Conservation (phyloP, 1,140 invertebrate genomes). For the Drosophila asahinai region DNA sequence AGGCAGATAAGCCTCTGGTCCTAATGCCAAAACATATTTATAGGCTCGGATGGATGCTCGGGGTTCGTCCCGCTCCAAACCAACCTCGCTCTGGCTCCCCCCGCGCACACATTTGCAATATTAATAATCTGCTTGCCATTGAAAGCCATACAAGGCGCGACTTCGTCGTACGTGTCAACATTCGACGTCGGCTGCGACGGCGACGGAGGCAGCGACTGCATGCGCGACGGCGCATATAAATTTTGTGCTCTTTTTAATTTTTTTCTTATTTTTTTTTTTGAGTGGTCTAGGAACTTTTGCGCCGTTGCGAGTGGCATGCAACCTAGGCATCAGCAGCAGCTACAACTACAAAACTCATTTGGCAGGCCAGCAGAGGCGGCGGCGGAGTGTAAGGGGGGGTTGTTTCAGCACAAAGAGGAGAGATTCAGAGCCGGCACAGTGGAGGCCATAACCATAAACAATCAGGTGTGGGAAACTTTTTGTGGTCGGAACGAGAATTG, state of each 20-base stretch:
- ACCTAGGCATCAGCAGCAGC: constrained; percentile 46
- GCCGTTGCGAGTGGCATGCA: constrained; percentile 76
- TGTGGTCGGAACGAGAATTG: constrained; percentile 20
- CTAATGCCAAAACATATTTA: constrained; percentile 76
- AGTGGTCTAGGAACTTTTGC: constrained; percentile 83
- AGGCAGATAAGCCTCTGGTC: constrained; percentile 51
- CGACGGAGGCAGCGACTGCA: constrained; percentile 57
- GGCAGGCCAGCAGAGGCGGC: constrained; percentile 48
- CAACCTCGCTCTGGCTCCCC: constrained; percentile 6
- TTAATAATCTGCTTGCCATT: constrained; percentile 82
- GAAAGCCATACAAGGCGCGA: constrained; percentile 83
- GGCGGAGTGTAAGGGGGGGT: not conserved
- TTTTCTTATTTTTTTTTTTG: constrained; percentile 61
- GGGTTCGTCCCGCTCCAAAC: no score
- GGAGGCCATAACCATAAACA: constrained; percentile 58
- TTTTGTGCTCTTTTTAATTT: constrained; percentile 64
- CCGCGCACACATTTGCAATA: constrained; percentile 65
- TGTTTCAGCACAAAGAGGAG: constrained; percentile 2
- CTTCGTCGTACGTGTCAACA: constrained; percentile 74
- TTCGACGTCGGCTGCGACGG: constrained; percentile 67
- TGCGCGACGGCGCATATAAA: constrained; percentile 83
- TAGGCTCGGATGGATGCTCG: constrained; percentile 44
- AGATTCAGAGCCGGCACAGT: constrained; percentile 56
- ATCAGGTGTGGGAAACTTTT: constrained; percentile 58
- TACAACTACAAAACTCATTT: constrained; percentile 62